Conservation (phyloP, 2,797 vertebrate genomes). For the Lepus oiostolus region DNA sequence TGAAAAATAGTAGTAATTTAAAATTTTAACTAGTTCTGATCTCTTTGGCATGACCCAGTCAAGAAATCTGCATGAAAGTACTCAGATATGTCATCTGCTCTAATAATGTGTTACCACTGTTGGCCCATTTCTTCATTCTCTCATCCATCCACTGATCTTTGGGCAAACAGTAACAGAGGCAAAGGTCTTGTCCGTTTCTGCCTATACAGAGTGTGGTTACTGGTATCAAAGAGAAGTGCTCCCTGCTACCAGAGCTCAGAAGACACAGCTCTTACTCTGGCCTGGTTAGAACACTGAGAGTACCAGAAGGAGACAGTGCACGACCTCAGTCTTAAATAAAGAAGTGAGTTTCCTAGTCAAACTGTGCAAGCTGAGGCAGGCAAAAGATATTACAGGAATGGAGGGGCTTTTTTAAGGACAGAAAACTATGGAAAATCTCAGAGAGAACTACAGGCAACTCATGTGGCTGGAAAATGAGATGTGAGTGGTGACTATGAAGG, state of each 20-base stretch:
- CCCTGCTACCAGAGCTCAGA: not conserved
- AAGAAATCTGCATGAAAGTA: not conserved
- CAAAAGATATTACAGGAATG: not conserved
- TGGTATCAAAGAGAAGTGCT: too few relatives aligned
- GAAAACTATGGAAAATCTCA: fast-evolving
- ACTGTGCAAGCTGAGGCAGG: not conserved
- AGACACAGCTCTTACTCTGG: not conserved
- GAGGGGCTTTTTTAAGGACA: not conserved
- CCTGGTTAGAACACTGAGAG: not conserved
- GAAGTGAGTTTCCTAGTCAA: not conserved
- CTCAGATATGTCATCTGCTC: not conserved
- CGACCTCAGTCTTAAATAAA: not conserved
- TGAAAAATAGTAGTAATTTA: too few relatives aligned
- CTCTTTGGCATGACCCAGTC: not conserved
- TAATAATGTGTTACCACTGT: not conserved
- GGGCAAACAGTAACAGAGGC: not conserved
- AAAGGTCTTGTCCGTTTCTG: not conserved
- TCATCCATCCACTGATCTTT: not conserved
- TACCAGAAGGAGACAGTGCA: not conserved
- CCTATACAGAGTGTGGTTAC: not conserved
- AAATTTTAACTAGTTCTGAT: too few relatives aligned
- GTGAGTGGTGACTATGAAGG: not conserved
- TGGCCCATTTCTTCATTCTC: not conserved
- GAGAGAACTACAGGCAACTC: not conserved
- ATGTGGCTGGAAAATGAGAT: too few relatives aligned